Percentiles rank a stretch among this genome's conserved stretches.
Conservation (phyloP, 1,140 invertebrate genomes). For the Aphis craccivora region DNA sequence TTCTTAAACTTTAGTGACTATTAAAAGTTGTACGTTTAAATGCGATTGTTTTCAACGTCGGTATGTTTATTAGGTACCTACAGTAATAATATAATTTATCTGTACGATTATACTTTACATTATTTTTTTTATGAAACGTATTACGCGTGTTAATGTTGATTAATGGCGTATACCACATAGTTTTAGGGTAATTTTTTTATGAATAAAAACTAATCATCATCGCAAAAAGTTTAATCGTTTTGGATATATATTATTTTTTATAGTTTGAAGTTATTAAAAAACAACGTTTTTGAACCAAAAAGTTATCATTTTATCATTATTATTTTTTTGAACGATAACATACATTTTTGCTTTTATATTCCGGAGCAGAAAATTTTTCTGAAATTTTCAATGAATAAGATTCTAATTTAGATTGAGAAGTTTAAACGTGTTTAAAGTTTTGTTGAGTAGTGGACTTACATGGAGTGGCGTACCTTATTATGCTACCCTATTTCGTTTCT, state of each 20-base stretch:
- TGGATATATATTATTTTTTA: too few relatives aligned
- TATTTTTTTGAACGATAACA: neutral
- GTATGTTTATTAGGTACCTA: neutral
- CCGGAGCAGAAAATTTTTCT: neutral
- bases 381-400: neutral
- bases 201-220: neutral
- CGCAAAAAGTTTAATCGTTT: neutral
- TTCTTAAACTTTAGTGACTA: neutral
- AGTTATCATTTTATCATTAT: too few relatives aligned
- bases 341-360: neutral
- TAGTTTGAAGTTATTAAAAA: too few relatives aligned
- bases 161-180: neutral
- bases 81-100: neutral
- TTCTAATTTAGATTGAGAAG: neutral
- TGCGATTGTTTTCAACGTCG: neutral
- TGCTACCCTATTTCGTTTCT: neutral
- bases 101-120: neutral
- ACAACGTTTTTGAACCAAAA: too few relatives aligned
- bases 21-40: neutral
- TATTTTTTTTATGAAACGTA: too few relatives aligned
- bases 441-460: neutral
- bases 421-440: neutral
- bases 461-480: neutral
- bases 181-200: too few relatives aligned
- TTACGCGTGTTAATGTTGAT: neutral